Percentiles rank a stretch among this genome's conserved stretches.
These are phyloP conservation scores for Mohoua ochrocephala DNA, from an alignment of 2,113 vertebrate species.

Conservation along the genomic window DNA sequence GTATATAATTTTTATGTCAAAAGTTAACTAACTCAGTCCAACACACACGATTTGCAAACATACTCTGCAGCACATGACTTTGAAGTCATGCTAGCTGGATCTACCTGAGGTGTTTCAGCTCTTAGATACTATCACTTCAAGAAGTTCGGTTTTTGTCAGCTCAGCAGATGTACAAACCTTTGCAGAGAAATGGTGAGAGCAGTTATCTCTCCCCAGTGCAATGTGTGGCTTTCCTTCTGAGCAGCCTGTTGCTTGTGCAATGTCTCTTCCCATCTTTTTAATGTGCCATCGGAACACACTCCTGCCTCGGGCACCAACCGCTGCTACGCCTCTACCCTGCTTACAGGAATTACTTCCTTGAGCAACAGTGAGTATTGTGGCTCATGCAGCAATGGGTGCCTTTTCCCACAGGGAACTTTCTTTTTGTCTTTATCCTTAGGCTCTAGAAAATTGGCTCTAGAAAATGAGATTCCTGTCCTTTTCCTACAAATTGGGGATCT, in stretches of 20 bases:
- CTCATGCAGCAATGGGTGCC: not conserved
- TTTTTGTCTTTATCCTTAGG: not conserved
- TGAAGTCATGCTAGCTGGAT: not conserved
- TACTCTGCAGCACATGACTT: not conserved
- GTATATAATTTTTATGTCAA: not conserved
- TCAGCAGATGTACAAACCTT: not conserved
- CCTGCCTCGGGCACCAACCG: not conserved
- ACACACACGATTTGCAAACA: not conserved
- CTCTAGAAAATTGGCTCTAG: not conserved
- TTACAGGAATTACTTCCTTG: not conserved
- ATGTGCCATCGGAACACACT: fast-evolving
- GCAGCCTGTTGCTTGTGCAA: not conserved
- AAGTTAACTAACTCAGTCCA: not conserved
- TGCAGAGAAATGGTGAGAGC: not conserved
- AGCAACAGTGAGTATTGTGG: not conserved
- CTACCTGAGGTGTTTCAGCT: not conserved
- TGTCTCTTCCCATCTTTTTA: not conserved
- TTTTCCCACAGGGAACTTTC: not conserved
- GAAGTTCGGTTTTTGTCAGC: not conserved
- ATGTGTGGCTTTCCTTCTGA: not conserved
- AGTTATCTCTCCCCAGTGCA: not conserved
- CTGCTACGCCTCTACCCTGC: not conserved
- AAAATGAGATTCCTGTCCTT: not conserved
- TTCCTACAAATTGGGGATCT: not conserved
- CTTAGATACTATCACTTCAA: not conserved